Percentiles rank a stretch among this genome's conserved stretches.
Evolutionary conservation across 2,113 vertebrate species (phyloP).

Genomic region (Cheirogaleus medius): DNA sequence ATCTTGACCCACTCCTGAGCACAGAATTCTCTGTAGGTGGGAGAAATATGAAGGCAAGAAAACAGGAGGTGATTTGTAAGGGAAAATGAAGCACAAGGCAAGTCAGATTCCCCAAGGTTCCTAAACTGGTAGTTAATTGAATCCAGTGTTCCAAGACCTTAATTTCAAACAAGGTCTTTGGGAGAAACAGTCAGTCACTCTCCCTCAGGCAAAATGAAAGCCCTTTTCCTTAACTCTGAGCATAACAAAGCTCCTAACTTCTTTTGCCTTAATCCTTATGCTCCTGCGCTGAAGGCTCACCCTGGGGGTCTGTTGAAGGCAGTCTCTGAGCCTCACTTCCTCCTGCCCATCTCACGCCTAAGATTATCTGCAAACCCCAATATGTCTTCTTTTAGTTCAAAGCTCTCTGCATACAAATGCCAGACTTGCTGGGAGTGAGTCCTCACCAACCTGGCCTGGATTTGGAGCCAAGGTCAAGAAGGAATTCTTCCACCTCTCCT

Average conservation of each 20-base stretch:
- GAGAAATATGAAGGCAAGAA: slow-evolving; percentile 32
- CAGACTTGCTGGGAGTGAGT: background rate
- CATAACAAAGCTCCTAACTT: slow-evolving; percentile 40
- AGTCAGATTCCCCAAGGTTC: slow-evolving; percentile 66
- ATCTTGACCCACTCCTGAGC: background rate
- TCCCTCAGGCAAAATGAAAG: slow-evolving; percentile 77
- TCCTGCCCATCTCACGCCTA: background rate
- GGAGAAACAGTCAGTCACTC: slow-evolving; percentile 53
- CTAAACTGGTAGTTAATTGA: slow-evolving; percentile 73
- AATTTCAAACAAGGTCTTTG: slow-evolving; percentile 77
- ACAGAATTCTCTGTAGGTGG: slow-evolving; percentile 22
- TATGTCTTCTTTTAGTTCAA: background rate
- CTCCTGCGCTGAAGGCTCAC: background rate
- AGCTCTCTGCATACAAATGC: background rate
- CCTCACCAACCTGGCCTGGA: background rate
- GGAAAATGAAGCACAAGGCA: slow-evolving; percentile 60
- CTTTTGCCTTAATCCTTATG: slow-evolving; percentile 48
- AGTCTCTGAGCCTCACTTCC: background rate
- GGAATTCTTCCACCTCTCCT: background rate
- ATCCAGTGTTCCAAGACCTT: slow-evolving; percentile 78
- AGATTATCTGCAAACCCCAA: background rate
- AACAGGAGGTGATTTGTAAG: slow-evolving; percentile 65
- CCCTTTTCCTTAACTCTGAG: slow-evolving; percentile 56
- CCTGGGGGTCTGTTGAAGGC: background rate
- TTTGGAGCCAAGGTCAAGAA: background rate